Conservation (phyloP, 2,113 vertebrate species). For the Ptyas mucosa region DNA sequence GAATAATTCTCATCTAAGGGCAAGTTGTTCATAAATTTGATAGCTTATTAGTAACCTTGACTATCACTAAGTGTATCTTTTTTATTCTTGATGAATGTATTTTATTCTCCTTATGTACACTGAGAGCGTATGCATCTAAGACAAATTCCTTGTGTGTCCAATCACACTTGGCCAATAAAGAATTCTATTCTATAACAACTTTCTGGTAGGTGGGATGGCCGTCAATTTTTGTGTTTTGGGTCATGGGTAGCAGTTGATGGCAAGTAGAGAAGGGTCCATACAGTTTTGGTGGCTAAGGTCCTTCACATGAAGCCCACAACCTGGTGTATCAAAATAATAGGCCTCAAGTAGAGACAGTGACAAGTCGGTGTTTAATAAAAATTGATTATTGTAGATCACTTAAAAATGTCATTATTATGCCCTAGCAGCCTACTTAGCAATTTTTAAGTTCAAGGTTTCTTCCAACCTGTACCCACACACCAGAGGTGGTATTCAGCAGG, state of each 20-base stretch:
- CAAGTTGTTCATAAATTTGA: neutral
- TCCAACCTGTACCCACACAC: neutral
- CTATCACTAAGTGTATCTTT: no score
- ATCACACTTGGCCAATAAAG: no score
- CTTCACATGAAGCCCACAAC: neutral
- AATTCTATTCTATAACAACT: neutral
- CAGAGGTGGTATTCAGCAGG: no score
- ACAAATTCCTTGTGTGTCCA: no score
- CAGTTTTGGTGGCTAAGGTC: neutral
- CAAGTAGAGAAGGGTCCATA: neutral
- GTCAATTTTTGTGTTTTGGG: neutral
- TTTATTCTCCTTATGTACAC: no score
- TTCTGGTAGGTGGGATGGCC: neutral
- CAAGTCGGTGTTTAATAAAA: neutral
- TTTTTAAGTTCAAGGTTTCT: neutral
- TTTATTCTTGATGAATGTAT: no score
- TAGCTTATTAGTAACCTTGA: no score
- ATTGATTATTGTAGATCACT: neutral
- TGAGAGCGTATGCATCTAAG: no score
- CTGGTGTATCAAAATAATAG: neutral
- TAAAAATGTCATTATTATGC: neutral
- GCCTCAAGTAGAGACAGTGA: neutral
- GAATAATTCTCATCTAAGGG: neutral
- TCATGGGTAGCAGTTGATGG: neutral
- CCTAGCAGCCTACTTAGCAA: neutral